Evolutionary conservation across 2,888 invertebrate species (phyloP), one percentile per base, ranked within the genome.

Genomic region (Acholoe squamosa): DNA sequence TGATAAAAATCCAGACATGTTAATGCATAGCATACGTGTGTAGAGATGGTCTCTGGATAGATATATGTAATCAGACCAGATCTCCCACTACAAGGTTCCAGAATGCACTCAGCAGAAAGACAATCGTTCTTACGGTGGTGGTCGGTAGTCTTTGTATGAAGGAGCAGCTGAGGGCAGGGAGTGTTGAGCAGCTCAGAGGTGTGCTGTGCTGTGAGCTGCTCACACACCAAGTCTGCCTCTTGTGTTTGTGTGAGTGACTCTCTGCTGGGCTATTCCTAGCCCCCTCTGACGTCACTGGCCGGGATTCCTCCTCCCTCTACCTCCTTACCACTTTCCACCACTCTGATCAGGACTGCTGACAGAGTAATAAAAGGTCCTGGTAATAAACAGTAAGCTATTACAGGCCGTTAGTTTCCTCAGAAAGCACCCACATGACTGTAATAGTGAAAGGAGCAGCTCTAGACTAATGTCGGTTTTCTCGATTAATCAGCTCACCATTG

Each of bases 201-300:
- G 61, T n/a, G 19, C 14, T 7, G 12, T 43, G 43, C 3, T 43
- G 43, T 43, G 43, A 43, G 43, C 43, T 43, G 43, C 43, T 61
- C 22, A 61, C 61, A 61, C 61, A 61, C 61, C 61, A 61, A 61
- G 22, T n/a, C 19, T 7, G 61, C 19, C 22, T 19, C n/a, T 14
- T 61, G 61, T 61, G 61, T 61, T 61, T 61, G 76, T 28, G 76
- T 28, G 76, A 76, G 76, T 25, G 28, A 28, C 28, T 25, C 76
- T 76, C 76, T 14, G 76, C 76, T 25, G 76, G 76, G 76, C 76
- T 76, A 76, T 76, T 76, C 31, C 31, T 76, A 25, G 76, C 25
- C 28, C 25, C 16, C 76, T 31, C 25, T 76, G 76, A 76, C 76
- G 76, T 76, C 76, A 76, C 76, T 12, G 76, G 28, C 76, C 25